Percentiles rank a stretch among this genome's conserved stretches.
Evolutionary conservation across 2,797 vertebrate species (phyloP).

Genomic region (Pristis pectinata): DNA sequence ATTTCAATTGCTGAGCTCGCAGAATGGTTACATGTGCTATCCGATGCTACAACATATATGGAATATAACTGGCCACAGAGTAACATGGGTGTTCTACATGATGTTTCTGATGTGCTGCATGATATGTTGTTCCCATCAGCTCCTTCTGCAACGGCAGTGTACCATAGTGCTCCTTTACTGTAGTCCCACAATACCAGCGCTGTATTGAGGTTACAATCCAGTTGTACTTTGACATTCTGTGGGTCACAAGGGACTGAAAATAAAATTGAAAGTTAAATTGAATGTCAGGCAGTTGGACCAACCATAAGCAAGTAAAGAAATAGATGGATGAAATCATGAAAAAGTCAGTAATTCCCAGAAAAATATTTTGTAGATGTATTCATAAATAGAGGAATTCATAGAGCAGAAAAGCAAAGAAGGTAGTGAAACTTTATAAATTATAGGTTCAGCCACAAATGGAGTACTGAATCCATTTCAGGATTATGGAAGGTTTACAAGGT

Average conservation of each 20-base stretch:
- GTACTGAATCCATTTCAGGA: no score
- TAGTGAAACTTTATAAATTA: no score
- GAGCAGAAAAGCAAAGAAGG: not conserved
- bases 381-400: not conserved
- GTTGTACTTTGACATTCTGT: not conserved
- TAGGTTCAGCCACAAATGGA: no score
- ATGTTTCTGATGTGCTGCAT: conserved; percentile 22
- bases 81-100: not conserved
- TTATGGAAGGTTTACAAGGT: no score
- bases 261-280: not conserved
- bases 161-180: not conserved
- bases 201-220: conserved; percentile 22
- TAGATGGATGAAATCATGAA: not conserved
- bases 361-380: not conserved
- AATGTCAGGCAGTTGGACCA: not conserved
- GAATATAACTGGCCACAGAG: conserved; percentile 17
- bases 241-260: conserved; percentile 16
- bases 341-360: not conserved
- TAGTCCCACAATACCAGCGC: not conserved
- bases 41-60: not conserved
- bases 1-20: not conserved
- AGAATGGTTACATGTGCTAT: not conserved
- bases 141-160: not conserved
- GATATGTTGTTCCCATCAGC: not conserved
- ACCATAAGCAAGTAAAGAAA: not conserved